Percentiles rank a stretch among this genome's conserved stretches.
Evolutionary conservation across 2,113 vertebrate species (phyloP).

Genomic region (Chloropsis cyanopogon): DNA sequence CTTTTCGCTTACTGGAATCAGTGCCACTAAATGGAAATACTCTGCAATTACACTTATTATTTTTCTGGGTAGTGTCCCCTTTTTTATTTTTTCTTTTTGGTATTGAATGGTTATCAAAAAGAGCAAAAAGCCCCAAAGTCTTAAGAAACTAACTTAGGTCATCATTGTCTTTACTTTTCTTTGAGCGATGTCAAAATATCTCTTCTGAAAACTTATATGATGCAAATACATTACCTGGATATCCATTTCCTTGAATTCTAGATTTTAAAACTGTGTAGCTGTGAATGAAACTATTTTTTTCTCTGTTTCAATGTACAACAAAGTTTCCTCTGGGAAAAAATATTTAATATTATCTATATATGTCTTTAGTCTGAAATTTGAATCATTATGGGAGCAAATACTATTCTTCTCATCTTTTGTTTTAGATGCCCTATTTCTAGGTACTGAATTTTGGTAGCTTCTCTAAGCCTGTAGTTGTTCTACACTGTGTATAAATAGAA

Average conservation of each 20-base stretch:
- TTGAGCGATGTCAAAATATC: not conserved
- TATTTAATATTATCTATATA: not conserved
- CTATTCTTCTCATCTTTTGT: not conserved
- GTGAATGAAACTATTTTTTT: not conserved
- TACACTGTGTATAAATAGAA: not conserved
- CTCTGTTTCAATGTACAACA: not conserved
- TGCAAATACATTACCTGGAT: not conserved
- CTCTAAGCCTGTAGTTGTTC: not conserved
- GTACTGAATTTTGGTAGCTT: not conserved
- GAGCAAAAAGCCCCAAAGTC: fast-evolving
- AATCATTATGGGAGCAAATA: not conserved
- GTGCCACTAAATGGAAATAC: not conserved
- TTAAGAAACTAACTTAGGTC: not conserved
- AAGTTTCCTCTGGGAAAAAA: not conserved
- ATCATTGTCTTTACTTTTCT: not conserved
- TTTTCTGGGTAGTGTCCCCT: fast-evolving
- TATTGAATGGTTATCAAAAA: not conserved
- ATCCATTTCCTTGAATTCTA: not conserved
- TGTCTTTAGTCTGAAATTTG: not conserved
- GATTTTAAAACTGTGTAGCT: not conserved
- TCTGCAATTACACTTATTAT: not conserved
- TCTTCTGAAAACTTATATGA: not conserved
- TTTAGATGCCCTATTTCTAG: not conserved
- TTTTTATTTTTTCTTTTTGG: not conserved
- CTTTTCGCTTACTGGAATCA: not conserved